Base-by-base conservation (phyloP, 2,888 invertebrate genomes). In the Dioctria linearis region DNA sequence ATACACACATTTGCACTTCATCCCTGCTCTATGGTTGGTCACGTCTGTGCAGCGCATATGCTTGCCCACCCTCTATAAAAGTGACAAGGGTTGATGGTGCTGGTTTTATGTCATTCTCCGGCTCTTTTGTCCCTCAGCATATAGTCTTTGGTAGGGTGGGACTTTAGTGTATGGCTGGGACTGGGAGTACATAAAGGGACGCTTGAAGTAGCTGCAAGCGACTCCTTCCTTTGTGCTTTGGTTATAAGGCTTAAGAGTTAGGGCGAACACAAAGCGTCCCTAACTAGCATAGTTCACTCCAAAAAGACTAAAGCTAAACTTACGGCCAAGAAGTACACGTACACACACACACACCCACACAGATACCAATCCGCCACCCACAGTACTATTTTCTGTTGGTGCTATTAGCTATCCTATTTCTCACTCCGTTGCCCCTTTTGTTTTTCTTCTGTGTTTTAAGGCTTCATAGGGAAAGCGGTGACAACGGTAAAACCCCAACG, bases 1-100 rank as follows among this genome's bases (percentile, higher is more conserved):
- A 65, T 65, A 78, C 54, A 78, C 51, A 78, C 65, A 65, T 78
- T 65, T 78, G 39, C 49, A 65, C 65, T 78, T 51, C 65, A 66
- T 78, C 40, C 51, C 65, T 78, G 78, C 65, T 78, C 78, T 61
- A 78, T 65, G 78, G 78, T 78, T 78, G 78, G 78, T 65, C 78
- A 78, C 78, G 65, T 65, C 63, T 63, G 49, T 78, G 49, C 39
- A 49, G 51, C 63, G 65, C 51, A 51, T 66, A 51, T 65, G 51
- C 65, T 78, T 65, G 51, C 65, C 65, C 78, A 65, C 78, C 78
- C 65, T 78, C 78, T 78, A 13, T 5, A n/a, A 25, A 65, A 78
- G 66, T 65, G 65, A 66, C 65, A 65, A 66, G 51, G 66, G 63
- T 78, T 78, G 78, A 54, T 78, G 78, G 65, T 78, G 65, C 46